These are phyloP conservation scores for Cardinalis cardinalis DNA, from an alignment of 2,113 vertebrate species.

Conservation along the genomic window DNA sequence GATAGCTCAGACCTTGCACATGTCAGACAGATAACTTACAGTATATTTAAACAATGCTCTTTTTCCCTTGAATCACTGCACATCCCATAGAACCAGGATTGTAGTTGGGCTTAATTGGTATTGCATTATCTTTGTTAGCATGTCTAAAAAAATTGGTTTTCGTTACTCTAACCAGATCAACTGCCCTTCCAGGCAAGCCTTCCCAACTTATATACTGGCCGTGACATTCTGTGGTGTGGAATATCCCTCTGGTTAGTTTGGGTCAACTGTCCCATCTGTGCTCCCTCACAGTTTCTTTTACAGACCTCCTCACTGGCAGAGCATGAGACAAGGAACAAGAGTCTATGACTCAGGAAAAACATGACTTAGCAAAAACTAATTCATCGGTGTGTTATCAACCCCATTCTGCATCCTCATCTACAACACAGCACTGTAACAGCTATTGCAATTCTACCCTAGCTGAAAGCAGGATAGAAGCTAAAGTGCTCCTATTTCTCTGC, in stretches of 20 bases:
- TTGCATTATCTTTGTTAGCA: neutral
- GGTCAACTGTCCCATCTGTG: neutral
- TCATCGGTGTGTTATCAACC: neutral
- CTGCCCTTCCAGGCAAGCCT: neutral
- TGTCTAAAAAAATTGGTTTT: neutral
- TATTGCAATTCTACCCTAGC: neutral
- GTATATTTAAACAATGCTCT: neutral
- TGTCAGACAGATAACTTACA: neutral
- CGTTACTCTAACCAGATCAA: neutral
- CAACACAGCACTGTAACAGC: neutral
- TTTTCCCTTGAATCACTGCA: neutral
- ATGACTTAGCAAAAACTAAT: neutral
- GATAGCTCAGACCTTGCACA: neutral
- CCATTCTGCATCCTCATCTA: neutral
- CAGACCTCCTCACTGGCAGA: neutral
- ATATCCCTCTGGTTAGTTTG: neutral
- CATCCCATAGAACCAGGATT: neutral
- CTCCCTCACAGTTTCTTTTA: neutral
- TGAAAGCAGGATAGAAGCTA: neutral
- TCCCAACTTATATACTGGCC: neutral
- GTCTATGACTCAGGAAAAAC: neutral
- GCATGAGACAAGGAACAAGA: neutral
- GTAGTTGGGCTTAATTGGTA: neutral
- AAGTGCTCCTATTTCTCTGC: neutral
- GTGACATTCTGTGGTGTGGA: neutral